These are phyloP conservation scores for Ectemnius cavifrons DNA, from an alignment of 2,888 invertebrate genomes.

Conservation along the genomic window DNA sequence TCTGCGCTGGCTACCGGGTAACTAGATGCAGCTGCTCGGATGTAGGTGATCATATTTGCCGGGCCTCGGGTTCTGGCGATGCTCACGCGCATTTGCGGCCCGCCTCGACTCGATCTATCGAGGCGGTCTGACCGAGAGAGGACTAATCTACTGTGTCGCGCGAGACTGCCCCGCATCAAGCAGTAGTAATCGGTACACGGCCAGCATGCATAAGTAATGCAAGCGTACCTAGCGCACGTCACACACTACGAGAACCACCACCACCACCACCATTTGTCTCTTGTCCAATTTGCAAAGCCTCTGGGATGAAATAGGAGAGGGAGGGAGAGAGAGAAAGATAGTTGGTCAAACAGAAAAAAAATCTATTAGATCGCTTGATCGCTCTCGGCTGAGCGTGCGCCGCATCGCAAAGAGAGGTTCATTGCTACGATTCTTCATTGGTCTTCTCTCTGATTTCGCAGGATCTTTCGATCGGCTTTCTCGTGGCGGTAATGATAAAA, in stretches of 20 bases:
- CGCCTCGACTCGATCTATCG: slow-evolving; percentile 41
- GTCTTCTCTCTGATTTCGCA: slow-evolving; percentile 16
- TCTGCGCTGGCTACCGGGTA: slow-evolving; percentile 35
- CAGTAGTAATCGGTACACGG: slow-evolving; percentile 14
- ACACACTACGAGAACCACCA: slow-evolving; percentile 1
- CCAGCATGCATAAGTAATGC: slow-evolving; percentile 47
- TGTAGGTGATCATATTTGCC: slow-evolving; percentile 47
- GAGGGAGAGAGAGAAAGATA: no score
- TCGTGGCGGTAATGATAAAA: slow-evolving; percentile 8
- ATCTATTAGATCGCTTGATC: slow-evolving; percentile 39
- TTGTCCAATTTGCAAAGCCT: slow-evolving; percentile 40
- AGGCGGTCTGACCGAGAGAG: slow-evolving; percentile 20
- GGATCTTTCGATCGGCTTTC: slow-evolving; percentile 20
- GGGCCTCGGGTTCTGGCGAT: slow-evolving; percentile 10
- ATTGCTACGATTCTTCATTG: slow-evolving; percentile 40
- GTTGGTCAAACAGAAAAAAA: slow-evolving; percentile 28
- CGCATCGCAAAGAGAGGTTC: slow-evolving; percentile 32
- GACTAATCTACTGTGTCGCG: slow-evolving; percentile 26
- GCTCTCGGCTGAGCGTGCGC: slow-evolving; percentile 44
- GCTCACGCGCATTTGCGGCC: slow-evolving; percentile 38
- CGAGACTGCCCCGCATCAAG: slow-evolving; percentile 21
- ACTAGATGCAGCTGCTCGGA: slow-evolving; percentile 42
- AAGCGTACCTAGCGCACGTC: slow-evolving; percentile 15
- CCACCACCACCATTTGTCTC: slow-evolving; percentile 33
- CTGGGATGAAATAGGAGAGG: no score